Conservation (phyloP, 2,797 vertebrate genomes). For the Eulemur rubriventer region DNA sequence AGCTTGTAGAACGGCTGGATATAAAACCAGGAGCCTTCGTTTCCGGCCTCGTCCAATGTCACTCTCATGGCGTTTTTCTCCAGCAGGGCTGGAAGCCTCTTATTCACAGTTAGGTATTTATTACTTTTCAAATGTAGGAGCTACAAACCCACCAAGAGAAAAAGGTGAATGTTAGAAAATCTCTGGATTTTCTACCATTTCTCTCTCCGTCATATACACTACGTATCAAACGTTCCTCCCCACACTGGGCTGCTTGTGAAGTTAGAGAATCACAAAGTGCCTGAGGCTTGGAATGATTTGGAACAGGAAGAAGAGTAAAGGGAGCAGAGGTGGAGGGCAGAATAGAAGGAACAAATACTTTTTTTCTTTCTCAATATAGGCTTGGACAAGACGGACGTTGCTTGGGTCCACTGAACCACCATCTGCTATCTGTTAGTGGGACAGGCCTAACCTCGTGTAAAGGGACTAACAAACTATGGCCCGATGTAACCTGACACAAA, state of each 20-base stretch:
- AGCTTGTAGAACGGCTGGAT: constrained; percentile 99
- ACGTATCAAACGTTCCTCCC: neutral
- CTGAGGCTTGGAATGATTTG: neutral
- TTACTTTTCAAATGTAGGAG: constrained; percentile 98
- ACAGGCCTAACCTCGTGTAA: fast-evolving
- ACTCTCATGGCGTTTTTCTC: constrained; percentile 99
- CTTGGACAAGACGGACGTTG: neutral
- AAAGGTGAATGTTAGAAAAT: neutral
- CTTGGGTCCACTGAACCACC: neutral
- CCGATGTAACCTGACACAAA: neutral
- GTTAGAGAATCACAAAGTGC: neutral
- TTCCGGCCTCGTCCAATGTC: constrained; percentile 96
- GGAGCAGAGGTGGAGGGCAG: neutral
- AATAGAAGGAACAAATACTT: neutral
- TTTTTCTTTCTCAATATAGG: neutral
- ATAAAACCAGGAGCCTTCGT: constrained; percentile 99
- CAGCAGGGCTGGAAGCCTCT: constrained; percentile 95
- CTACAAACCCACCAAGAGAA: constrained; percentile 85
- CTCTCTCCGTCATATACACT: neutral
- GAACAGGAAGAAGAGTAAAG: neutral
- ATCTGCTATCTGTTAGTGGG: neutral
- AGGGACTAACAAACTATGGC: neutral
- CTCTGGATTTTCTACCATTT: neutral
- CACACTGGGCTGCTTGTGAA: neutral
- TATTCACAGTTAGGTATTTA: constrained; percentile 99